Conservation (phyloP, 2,113 vertebrate species). For the Hippocampus mohnikei region DNA sequence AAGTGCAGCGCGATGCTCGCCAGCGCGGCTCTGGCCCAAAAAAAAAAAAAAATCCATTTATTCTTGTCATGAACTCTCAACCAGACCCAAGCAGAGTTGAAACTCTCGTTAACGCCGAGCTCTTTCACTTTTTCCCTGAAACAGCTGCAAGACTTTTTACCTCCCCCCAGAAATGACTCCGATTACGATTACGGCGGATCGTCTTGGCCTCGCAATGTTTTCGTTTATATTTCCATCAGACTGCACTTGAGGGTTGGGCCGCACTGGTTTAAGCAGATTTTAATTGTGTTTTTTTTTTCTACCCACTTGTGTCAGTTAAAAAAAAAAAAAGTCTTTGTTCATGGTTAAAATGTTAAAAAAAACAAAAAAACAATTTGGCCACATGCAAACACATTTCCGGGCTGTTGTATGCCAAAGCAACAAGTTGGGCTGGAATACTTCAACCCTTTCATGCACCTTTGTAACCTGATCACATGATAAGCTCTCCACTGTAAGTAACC, state of each 20-base stretch:
- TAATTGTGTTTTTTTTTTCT: neutral
- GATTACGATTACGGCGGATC: constrained; percentile 31
- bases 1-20: constrained; percentile 55
- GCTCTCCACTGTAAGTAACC: too few species aligned
- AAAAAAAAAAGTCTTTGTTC: neutral
- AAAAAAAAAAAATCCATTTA: constrained; percentile 68
- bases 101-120: constrained; percentile 49
- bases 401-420: neutral
- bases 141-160: neutral
- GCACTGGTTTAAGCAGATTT: neutral
- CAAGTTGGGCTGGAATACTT: neutral
- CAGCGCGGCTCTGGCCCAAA: constrained; percentile 46
- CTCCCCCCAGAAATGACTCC: constrained; percentile 22
- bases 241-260: constrained; percentile 3
- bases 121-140: constrained; percentile 12
- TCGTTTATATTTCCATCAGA: constrained; percentile 32
- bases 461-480: too few species aligned
- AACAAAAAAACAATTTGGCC: neutral
- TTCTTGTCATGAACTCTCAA: constrained; percentile 69
- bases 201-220: constrained; percentile 39
- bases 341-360: neutral
- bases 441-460: too few species aligned
- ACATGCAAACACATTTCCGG: neutral
- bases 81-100: constrained; percentile 59
- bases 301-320: neutral